These are phyloP conservation scores for Lamprotornis superbus DNA, from an alignment of 2,113 vertebrate species.

Conservation along the genomic window DNA sequence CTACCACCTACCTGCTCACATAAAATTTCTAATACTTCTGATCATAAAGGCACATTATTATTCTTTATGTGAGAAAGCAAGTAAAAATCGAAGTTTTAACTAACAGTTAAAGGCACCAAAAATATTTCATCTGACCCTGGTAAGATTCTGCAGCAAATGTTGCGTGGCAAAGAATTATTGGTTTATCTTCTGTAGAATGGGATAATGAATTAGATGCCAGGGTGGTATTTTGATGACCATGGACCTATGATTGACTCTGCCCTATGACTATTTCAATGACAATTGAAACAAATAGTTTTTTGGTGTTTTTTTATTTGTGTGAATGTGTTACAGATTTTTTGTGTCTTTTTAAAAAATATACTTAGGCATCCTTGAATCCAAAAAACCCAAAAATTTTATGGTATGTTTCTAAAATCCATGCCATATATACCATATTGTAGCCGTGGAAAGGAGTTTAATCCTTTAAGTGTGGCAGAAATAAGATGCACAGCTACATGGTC, in stretches of 20 bases:
- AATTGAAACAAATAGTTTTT: not conserved
- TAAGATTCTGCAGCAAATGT: not conserved
- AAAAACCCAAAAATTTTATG: not conserved
- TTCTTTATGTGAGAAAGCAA: not conserved
- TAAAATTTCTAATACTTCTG: not conserved
- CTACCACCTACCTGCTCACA: not conserved
- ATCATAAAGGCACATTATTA: not conserved
- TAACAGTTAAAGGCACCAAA: not conserved
- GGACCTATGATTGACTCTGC: not conserved
- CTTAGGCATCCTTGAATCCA: rapidly evolving
- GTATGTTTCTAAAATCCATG: not conserved
- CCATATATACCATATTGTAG: not conserved
- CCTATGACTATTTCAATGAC: not conserved
- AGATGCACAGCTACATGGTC: no score
- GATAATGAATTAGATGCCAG: not conserved
- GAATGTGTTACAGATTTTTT: not conserved
- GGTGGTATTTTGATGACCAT: not conserved
- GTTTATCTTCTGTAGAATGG: not conserved
- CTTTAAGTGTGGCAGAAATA: no score
- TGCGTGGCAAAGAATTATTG: not conserved
- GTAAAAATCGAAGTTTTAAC: not conserved
- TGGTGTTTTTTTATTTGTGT: not conserved
- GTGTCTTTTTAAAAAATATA: not conserved
- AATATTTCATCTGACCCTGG: not conserved
- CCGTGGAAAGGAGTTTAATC: no score